A percentile compares a stretch with the other conserved stretches of the same genome.
Conservation (phyloP, 2,797 vertebrate species). For the Sphenopsis melanotis region DNA sequence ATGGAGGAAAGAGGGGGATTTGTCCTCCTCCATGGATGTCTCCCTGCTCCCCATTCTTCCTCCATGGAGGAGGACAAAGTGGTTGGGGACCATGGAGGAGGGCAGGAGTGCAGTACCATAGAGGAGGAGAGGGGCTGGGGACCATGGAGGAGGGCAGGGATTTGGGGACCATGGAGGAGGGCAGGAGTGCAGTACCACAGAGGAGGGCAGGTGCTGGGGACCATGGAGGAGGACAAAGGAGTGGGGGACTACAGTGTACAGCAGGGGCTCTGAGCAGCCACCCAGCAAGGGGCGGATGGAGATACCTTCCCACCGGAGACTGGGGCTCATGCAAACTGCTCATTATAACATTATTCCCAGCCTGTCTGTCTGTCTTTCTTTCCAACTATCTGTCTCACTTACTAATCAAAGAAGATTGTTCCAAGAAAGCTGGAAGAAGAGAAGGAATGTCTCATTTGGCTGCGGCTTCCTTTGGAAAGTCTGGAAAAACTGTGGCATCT, state of each 20-base stretch:
- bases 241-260: accelerated
- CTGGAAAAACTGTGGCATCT: conserved; percentile 46
- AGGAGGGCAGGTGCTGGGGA: background rate
- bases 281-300: accelerated
- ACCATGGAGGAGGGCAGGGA: background rate
- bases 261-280: background rate
- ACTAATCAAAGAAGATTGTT: conserved; percentile 16
- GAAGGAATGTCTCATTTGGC: conserved; percentile 42
- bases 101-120: background rate
- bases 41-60: background rate
- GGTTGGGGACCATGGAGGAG: background rate
- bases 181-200: background rate
- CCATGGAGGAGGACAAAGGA: background rate
- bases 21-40: background rate
- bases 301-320: accelerated
- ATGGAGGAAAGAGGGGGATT: background rate
- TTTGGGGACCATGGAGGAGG: background rate
- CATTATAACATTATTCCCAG: background rate
- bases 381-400: background rate
- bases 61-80: background rate
- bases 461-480: conserved; percentile 27
- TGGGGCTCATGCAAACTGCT: background rate
- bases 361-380: background rate
- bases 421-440: conserved; percentile 54
- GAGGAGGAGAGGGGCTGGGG: background rate